A percentile compares a stretch with the other conserved stretches of the same genome.
Conservation (phyloP, 2,888 invertebrate genomes). For the Rotaria macrura region DNA sequence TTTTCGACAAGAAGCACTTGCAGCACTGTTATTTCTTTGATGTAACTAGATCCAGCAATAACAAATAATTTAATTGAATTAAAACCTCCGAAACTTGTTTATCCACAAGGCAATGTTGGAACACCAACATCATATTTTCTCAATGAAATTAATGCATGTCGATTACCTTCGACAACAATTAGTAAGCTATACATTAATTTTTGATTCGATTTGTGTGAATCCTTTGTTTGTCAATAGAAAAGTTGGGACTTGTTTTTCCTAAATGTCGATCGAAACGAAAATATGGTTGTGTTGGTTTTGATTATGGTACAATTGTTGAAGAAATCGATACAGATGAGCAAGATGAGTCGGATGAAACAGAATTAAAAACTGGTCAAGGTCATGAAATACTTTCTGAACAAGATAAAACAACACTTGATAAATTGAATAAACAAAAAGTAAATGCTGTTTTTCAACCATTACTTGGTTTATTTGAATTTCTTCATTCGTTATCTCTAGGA, state of each 20-base stretch:
- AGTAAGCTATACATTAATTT: constrained; percentile 48
- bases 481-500: constrained; percentile 22
- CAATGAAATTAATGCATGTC: constrained; percentile 50
- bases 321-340: constrained; percentile 35
- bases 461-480: constrained; percentile 20
- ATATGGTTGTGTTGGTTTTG: background rate
- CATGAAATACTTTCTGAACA: constrained; percentile 34
- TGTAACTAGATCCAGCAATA: background rate
- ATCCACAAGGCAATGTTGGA: constrained; percentile 56
- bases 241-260: constrained; percentile 29
- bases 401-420: constrained; percentile 28
- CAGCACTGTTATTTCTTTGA: background rate
- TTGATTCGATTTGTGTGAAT: constrained; percentile 38
- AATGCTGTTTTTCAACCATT: background rate
- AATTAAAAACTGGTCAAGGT: constrained; percentile 36
- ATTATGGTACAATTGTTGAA: constrained; percentile 22
- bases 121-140: constrained; percentile 53
- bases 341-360: constrained; percentile 36
- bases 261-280: constrained; percentile 34
- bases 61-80: constrained; percentile 41
- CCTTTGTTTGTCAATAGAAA: background rate
- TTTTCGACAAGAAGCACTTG: too few species aligned
- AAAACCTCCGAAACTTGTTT: constrained; percentile 40
- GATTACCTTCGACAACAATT: constrained; percentile 51
- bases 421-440: background rate